Base-by-base conservation (phyloP, 2,797 vertebrate genomes). In the Galaxias olidus region DNA sequence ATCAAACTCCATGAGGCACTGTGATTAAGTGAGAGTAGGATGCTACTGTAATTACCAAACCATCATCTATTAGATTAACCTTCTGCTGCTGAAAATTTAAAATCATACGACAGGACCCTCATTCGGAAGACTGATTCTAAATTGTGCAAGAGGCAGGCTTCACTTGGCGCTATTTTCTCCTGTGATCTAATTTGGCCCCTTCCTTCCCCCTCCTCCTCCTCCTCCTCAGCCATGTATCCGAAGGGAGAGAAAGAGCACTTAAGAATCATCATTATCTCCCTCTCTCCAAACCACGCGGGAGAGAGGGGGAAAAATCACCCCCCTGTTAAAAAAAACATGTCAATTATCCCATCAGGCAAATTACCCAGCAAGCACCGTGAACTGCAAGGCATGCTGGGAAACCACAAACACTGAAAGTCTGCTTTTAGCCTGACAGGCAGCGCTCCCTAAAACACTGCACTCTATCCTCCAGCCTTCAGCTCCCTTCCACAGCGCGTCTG, bases 281-380 rank as follows among this genome's bases (percentile, higher is more conserved):
- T 56, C 8, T 68, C 41, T 68, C 66, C 52, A 53, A 0, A 10
- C 41, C 30, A 30, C 19, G 60, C 70, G 79, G 68, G 45, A 59
- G 58, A 65, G 10, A 68, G 40, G 56, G 30, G 68, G 50, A 70
- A 50, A 57, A 78, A 66, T 40, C 61, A 43, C 72, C 67, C 56
- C 66, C 63, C 58, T 58, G 76, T 75, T 67, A 60, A 80, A 74
- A 60, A 80, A 74, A 80, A 77, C 46, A 74, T 64, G 44, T 17
- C 52, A 73, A 61, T 61, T 70, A 72, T 66, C 61, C 72, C 56
- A 81, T 77, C 71, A 62, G 71, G 63, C 75, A 68, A 71, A 54
- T 40, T 30, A 61, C 59, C 60, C 30, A 30, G 30, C 30, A 30
- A 30, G 30, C 30, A 30, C 30, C 6, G 3, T 30, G 30, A 30